Percentiles rank a stretch among this genome's conserved stretches.
Evolutionary conservation across 2,113 vertebrate species (phyloP).

Genomic region (Microcebus tavaratra): DNA sequence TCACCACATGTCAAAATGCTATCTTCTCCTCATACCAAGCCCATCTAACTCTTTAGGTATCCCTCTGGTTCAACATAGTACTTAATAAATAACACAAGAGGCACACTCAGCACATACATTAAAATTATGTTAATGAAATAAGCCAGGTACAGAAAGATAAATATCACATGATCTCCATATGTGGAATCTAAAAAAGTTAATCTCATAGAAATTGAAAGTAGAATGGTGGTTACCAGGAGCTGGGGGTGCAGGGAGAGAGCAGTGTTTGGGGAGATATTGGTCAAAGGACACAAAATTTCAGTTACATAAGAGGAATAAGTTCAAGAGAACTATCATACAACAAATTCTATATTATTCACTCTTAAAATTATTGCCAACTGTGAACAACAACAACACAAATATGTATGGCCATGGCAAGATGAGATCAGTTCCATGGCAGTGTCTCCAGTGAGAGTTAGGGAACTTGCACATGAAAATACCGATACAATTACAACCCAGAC

Average conservation of each 20-base stretch:
- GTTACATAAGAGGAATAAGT: background rate
- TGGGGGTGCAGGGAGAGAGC: rapidly evolving
- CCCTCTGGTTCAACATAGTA: background rate
- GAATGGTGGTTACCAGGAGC: background rate
- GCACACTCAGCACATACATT: background rate
- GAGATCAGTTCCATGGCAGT: background rate
- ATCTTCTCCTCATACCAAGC: background rate
- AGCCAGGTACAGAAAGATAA: background rate
- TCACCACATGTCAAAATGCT: background rate
- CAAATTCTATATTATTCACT: background rate
- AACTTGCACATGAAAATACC: background rate
- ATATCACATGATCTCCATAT: background rate
- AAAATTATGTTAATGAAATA: background rate
- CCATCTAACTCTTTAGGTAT: background rate
- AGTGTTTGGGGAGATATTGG: background rate
- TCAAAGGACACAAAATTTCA: background rate
- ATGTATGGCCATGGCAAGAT: background rate
- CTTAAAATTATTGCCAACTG: background rate
- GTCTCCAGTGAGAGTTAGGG: background rate
- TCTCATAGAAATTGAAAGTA: background rate
- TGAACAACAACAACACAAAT: background rate
- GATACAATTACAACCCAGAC: background rate
- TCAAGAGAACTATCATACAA: background rate
- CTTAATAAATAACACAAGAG: background rate
- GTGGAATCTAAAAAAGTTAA: background rate